phyloP scores from a whole-genome alignment of 2,113 vertebrate genomes.

The Periophthalmus modestus region DNA sequence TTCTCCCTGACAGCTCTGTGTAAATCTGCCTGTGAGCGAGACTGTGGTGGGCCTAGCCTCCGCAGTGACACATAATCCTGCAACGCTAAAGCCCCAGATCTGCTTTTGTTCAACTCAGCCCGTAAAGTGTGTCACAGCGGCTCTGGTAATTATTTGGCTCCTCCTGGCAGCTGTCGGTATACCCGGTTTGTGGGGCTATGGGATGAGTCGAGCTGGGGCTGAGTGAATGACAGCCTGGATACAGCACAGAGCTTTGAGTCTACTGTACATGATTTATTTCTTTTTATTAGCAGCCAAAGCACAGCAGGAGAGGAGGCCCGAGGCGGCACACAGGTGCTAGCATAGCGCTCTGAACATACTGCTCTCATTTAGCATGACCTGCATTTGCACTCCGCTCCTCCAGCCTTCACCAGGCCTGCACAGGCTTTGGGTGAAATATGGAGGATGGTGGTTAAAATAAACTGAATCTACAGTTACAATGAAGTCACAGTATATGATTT shows the following conservation, averaged over 20 bases:
- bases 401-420: not conserved
- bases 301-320: not conserved
- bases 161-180: slow-evolving; percentile 45
- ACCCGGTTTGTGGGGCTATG: slow-evolving; percentile 28
- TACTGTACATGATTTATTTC: slow-evolving; percentile 15
- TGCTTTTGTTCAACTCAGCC: slow-evolving; percentile 35
- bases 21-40: slow-evolving; percentile 10
- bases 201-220: slow-evolving; percentile 41
- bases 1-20: slow-evolving; percentile 18
- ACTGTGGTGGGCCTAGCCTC: not conserved
- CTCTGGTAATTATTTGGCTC: slow-evolving; percentile 48
- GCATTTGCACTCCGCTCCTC: not conserved
- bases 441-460: not conserved
- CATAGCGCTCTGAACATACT: not conserved
- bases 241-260: slow-evolving; percentile 17
- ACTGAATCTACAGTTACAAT: not conserved
- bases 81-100: slow-evolving; percentile 19
- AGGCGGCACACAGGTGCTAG: not conserved
- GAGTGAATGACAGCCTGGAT: slow-evolving; percentile 29
- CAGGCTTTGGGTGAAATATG: not conserved
- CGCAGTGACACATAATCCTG: not conserved
- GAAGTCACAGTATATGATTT: not conserved
- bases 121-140: slow-evolving; percentile 45
- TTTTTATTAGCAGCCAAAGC: slow-evolving; percentile 6
- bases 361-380: not conserved